Conservation (phyloP, 2,113 vertebrate species). For the Lutjanus erythropterus region DNA sequence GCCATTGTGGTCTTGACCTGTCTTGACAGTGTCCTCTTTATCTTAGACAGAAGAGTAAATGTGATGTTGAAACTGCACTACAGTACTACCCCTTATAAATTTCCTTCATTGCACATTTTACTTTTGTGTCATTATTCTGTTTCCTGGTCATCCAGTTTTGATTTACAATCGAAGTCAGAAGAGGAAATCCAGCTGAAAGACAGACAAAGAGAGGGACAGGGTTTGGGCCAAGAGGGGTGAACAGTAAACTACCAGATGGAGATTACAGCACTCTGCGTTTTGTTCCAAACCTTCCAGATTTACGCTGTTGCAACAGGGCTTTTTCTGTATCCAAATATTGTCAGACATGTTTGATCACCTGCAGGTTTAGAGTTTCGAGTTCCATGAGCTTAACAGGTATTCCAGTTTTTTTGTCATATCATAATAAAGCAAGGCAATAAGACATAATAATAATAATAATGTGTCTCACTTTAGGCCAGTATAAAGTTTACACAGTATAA, state of each 20-base stretch:
- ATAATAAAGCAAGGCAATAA: not conserved
- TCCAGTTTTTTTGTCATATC: not conserved
- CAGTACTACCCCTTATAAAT: no score
- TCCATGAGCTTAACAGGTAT: not conserved
- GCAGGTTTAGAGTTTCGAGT: not conserved
- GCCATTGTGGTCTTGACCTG: no score
- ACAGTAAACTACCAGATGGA: not conserved
- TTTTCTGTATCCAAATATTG: not conserved
- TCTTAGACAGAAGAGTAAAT: no score
- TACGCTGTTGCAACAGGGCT: not conserved
- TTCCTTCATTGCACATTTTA: not conserved
- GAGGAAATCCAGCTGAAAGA: not conserved
- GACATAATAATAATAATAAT: not conserved
- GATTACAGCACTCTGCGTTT: not conserved
- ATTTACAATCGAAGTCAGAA: not conserved
- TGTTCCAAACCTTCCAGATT: not conserved
- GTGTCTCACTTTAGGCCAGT: not conserved
- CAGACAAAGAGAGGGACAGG: not conserved
- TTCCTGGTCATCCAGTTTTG: not conserved
- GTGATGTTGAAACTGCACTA: no score
- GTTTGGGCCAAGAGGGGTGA: not conserved
- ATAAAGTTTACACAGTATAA: not conserved
- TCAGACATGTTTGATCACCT: not conserved
- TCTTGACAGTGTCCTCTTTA: no score
- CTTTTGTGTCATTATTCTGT: not conserved